These are phyloP conservation scores for Poecile atricapillus DNA, from an alignment of 2,113 vertebrate species.

Conservation along the genomic window DNA sequence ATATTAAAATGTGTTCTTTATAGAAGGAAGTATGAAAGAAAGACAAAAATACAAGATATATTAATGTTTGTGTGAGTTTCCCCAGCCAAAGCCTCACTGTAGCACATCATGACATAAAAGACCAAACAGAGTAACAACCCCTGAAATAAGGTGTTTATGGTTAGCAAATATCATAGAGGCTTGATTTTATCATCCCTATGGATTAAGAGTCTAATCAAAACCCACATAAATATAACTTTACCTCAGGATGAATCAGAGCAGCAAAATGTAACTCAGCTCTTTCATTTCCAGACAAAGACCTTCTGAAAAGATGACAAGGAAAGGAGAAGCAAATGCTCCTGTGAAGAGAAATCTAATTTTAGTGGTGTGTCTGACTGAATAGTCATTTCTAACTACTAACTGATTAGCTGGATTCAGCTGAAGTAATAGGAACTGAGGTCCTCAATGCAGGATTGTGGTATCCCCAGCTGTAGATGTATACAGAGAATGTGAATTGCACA, in stretches of 20 bases:
- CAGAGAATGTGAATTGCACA: not conserved
- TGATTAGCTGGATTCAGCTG: not conserved
- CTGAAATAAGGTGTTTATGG: not conserved
- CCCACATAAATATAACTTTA: not conserved
- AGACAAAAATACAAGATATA: not conserved
- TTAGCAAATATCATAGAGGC: not conserved
- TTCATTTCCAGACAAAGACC: not conserved
- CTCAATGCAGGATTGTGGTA: not conserved
- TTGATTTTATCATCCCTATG: not conserved
- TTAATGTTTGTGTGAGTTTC: not conserved
- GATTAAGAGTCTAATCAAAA: not conserved
- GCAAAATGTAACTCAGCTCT: not conserved
- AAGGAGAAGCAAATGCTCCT: not conserved
- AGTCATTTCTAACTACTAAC: not conserved
- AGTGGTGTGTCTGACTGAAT: not conserved
- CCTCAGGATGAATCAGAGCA: conserved; percentile 1
- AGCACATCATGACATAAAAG: not conserved
- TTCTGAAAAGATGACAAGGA: not conserved
- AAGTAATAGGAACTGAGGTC: not conserved
- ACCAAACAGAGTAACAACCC: not conserved
- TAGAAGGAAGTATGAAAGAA: not conserved
- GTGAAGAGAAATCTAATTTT: not conserved
- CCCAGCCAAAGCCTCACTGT: not conserved
- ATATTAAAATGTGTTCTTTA: not conserved
- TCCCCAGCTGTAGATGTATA: not conserved